Evolutionary conservation across 2,888 invertebrate genomes (phyloP).

Genomic region (Lycia hirtaria): DNA sequence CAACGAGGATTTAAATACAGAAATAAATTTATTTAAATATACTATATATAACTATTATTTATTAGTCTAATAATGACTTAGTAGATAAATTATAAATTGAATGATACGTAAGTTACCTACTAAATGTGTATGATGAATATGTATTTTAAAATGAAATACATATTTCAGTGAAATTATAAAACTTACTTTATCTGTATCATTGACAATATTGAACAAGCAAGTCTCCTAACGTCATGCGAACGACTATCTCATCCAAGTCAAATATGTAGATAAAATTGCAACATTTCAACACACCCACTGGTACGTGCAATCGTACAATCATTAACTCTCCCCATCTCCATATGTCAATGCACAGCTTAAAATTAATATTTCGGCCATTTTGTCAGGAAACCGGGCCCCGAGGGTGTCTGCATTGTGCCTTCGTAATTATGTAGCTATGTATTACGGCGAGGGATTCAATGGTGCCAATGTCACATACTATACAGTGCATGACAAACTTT

Average conservation of each 20-base stretch:
- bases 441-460: conserved; percentile 35
- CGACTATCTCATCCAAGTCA: neutral
- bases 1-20: too few relatives aligned
- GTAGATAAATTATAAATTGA: too few relatives aligned
- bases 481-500: neutral
- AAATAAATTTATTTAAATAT: too few relatives aligned
- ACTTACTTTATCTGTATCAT: too few relatives aligned
- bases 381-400: conserved; percentile 48
- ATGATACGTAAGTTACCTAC: too few relatives aligned
- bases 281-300: conserved; percentile 21
- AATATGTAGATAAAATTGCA: neutral
- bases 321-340: conserved; percentile 34
- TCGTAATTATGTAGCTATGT: conserved; percentile 65
- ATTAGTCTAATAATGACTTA: too few relatives aligned
- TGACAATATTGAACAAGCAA: too few relatives aligned
- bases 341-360: conserved; percentile 35
- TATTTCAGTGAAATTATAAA: too few relatives aligned
- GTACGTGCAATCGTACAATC: conserved; percentile 14
- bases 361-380: conserved; percentile 42
- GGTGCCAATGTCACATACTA: conserved; percentile 18
- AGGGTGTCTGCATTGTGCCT: conserved; percentile 55
- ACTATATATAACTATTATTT: too few relatives aligned
- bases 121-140: too few relatives aligned
- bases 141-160: too few relatives aligned
- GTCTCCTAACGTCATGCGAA: neutral